These are phyloP conservation scores for Echinops telfairi DNA, from an alignment of 2,113 vertebrate species.

Conservation along the genomic window DNA sequence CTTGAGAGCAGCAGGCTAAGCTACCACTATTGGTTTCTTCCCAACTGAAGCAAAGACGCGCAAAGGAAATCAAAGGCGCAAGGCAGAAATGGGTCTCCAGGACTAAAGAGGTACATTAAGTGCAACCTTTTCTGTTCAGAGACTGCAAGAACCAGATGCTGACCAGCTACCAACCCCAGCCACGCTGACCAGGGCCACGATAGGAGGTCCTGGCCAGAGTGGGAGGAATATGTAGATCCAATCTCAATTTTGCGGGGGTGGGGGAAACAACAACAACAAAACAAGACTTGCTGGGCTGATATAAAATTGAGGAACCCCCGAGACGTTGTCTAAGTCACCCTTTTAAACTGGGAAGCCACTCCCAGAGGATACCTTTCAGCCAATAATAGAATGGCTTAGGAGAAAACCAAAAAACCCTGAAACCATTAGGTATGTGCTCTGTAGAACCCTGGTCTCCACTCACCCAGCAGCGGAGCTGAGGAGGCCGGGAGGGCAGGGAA, in stretches of 20 bases:
- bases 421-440: neutral
- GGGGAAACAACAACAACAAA: neutral
- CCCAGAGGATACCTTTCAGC: neutral
- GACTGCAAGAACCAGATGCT: neutral
- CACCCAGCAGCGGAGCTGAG: neutral
- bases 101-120: neutral
- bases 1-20: neutral
- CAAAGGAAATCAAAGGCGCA: neutral
- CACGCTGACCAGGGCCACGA: neutral
- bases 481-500: neutral
- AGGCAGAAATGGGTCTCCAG: neutral
- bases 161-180: neutral
- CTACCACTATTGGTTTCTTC: neutral
- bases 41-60: neutral
- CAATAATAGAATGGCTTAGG: neutral
- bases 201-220: neutral
- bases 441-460: neutral
- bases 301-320: neutral
- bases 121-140: neutral
- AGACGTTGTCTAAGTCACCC: neutral
- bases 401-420: neutral
- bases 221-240: neutral
- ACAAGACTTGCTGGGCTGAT: neutral
- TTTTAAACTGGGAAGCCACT: neutral
- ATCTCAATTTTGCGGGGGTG: neutral